Evolutionary conservation across 2,797 vertebrate genomes (phyloP).

Genomic region (Anniella stebbinsi): DNA sequence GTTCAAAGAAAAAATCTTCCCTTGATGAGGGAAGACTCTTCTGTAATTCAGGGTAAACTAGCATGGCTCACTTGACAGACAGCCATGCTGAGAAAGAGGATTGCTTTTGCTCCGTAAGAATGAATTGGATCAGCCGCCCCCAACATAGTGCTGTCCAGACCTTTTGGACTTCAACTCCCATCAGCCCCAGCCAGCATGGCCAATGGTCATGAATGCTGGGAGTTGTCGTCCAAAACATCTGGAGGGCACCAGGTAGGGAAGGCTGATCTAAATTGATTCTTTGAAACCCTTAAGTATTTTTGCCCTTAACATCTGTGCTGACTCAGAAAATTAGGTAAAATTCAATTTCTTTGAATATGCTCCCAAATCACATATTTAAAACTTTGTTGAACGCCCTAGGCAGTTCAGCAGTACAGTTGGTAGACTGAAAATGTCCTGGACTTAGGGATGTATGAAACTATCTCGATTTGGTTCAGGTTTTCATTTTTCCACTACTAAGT

Average conservation of each 20-base stretch:
- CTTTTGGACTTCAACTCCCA: too few species aligned
- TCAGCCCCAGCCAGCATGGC: too few species aligned
- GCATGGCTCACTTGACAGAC: neutral
- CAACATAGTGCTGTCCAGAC: too few species aligned
- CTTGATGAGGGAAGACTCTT: neutral
- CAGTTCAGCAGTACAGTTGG: neutral
- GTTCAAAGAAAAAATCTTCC: neutral
- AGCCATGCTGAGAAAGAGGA: neutral
- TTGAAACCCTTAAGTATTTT: neutral
- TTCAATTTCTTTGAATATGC: neutral
- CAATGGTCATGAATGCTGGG: too few species aligned
- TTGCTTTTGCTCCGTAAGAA: neutral
- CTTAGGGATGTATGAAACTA: too few species aligned
- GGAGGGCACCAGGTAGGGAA: too few species aligned
- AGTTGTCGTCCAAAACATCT: too few species aligned
- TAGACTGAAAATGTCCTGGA: too few species aligned
- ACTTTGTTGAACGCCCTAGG: neutral
- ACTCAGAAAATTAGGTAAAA: neutral
- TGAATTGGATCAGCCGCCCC: neutral
- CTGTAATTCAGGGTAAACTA: slow-evolving; percentile 1
- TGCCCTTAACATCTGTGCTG: neutral
- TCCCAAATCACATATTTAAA: neutral
- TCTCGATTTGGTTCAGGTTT: too few species aligned
- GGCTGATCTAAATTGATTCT: neutral
- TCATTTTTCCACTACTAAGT: too few species aligned